Conservation (phyloP, 2,888 invertebrate genomes). For the Drosophila niveifrons region DNA sequence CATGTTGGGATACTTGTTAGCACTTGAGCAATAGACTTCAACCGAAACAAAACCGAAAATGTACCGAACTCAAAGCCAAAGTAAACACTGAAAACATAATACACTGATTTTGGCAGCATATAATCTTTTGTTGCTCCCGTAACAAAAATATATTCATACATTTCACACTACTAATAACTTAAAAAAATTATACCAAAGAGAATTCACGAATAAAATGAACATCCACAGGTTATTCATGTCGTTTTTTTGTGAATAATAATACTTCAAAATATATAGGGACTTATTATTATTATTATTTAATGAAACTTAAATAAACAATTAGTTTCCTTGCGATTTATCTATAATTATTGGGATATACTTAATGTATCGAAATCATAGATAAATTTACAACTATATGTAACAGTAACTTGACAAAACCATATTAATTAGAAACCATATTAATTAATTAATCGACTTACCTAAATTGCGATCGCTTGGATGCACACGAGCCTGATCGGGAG, state of each 20-base stretch:
- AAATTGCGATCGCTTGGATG: constrained; percentile 86
- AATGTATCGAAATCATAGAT: constrained; percentile 5
- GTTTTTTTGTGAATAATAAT: constrained; percentile 21
- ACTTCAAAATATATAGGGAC: constrained; percentile 25
- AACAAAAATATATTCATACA: not conserved
- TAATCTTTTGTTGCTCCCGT: not conserved
- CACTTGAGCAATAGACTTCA: constrained; percentile 17
- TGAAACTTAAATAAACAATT: not conserved
- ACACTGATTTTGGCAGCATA: constrained; percentile 5
- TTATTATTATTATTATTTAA: constrained; percentile 2
- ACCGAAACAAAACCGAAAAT: constrained; percentile 51
- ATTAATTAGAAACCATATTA: not conserved
- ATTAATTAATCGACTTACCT: constrained; percentile 76
- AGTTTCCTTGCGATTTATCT: not conserved
- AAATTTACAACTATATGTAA: constrained; percentile 10
- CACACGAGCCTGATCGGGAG: constrained; percentile 85
- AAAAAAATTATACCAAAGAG: not conserved
- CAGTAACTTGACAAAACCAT: constrained; percentile 9
- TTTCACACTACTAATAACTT: not conserved
- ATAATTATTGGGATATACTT: constrained; percentile 1
- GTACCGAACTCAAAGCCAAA: constrained; percentile 45
- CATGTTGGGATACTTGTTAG: constrained; percentile 35
- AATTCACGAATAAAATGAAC: not conserved
- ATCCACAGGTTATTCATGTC: not conserved
- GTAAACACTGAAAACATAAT: constrained; percentile 50